Base-by-base conservation (phyloP, 92 coral and sea anemone genomes). In the Siderastrea radians region DNA sequence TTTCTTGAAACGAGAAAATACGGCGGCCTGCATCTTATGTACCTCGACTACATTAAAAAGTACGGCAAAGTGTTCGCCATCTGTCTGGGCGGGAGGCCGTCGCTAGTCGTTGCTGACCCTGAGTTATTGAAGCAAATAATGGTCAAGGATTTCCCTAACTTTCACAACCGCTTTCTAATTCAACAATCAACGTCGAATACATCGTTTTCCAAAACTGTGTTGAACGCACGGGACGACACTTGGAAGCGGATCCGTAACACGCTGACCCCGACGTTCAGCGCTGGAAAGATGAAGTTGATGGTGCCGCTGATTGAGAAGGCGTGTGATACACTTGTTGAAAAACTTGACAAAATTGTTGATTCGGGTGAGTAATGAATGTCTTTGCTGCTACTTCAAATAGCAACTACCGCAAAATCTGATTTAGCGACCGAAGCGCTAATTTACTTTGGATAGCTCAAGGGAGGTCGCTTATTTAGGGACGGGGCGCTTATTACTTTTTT, bases 81-180 rank as follows among this genome's bases (percentile, higher is more conserved):
- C 64, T 91, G 88, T 71, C 46, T 86, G 38, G 94, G 94, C 2
- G 44, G 86, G 63, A 72, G 58, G 44, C 90, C 94, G 11, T 85
- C 93, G 50, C 68, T 90, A 54, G 94, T 91, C 5, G 86, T 94
- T 45, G 93, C 80, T 10, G 96, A 94, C 62, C 96, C 96, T 1
- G 96, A 94, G 70, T 43, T 89, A 86, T 15, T 88, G 59, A 94
- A 86, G 76, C 94, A 94, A 53, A 91, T 94, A 12, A 65, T 91
- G 84, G 84, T 84, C 47, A 87, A 76, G 57, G 89, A 94, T 52
- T 91, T 91, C 62, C 77, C 86, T 3, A 83, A 82, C 68, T 93
- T 93, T 69, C 84, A 85, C 50, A 87, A 90, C 55, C 90, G 91
- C 7, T 54, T 70, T n/a, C 68, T 3, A 16, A 2, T 83, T 16